Evolutionary conservation across 2,797 vertebrate genomes (phyloP).

Genomic region (Microctenopoma lineatum): DNA sequence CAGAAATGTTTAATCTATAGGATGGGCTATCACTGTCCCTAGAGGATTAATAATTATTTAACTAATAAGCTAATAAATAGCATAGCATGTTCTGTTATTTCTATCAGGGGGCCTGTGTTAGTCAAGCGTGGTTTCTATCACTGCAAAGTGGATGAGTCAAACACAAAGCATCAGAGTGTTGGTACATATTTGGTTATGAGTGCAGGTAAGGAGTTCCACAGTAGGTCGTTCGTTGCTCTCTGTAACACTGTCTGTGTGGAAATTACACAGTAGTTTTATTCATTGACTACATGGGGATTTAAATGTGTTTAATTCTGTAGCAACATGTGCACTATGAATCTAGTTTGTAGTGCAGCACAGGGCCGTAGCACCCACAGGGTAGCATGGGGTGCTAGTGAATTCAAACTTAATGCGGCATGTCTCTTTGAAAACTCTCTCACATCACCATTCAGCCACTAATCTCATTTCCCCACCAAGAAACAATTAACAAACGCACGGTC

Average conservation of each 20-base stretch:
- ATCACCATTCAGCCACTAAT: constrained; percentile 88
- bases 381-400: constrained; percentile 66
- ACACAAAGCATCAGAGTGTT: neutral
- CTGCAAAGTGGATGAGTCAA: neutral
- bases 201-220: neutral
- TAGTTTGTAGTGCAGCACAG: constrained; percentile 54
- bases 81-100: neutral
- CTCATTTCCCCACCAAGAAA: constrained; percentile 85
- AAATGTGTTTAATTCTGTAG: constrained; percentile 23
- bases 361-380: constrained; percentile 47
- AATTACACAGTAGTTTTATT: constrained; percentile 7
- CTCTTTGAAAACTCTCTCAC: constrained; percentile 84
- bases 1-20: too few species aligned
- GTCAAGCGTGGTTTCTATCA: neutral
- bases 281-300: constrained; percentile 25
- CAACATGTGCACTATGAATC: constrained; percentile 43
- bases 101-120: too few species aligned
- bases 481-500: constrained; percentile 85
- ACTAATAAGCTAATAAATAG: too few species aligned
- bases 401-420: constrained; percentile 77
- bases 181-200: neutral
- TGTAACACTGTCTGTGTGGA: neutral
- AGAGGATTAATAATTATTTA: too few species aligned
- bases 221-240: neutral
- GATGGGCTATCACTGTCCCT: too few species aligned